Conservation (phyloP, 2,888 invertebrate species). For the Melanchra persicariae region DNA sequence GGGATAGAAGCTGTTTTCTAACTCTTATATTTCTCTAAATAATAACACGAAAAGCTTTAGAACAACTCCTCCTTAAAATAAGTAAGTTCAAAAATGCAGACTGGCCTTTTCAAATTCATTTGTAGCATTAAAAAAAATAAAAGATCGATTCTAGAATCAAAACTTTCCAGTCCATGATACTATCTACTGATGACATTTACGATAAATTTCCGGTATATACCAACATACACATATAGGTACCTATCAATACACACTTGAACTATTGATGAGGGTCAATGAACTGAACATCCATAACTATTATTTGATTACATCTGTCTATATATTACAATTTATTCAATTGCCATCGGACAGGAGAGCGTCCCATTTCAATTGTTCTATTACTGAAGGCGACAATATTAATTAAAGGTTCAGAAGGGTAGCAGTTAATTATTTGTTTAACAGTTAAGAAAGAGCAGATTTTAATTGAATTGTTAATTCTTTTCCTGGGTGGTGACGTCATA, state of each 20-base stretch:
- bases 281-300: slow-evolving; percentile 62
- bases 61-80: neutral
- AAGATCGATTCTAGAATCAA: slow-evolving; percentile 17
- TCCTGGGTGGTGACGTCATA: no score
- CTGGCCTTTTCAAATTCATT: no score
- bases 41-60: neutral
- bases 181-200: slow-evolving; percentile 8
- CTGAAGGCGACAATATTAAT: slow-evolving; percentile 58
- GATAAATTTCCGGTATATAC: neutral
- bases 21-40: no score
- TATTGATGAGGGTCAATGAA: slow-evolving; percentile 62
- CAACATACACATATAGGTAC: neutral
- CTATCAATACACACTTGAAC: slow-evolving; percentile 35
- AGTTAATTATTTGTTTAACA: slow-evolving; percentile 48
- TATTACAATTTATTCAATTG: slow-evolving; percentile 82
- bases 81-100: no score
- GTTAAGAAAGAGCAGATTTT: neutral
- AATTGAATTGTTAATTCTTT: neutral
- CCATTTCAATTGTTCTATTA: slow-evolving; percentile 74
- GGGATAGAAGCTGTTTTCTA: no score
- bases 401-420: slow-evolving; percentile 39
- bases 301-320: slow-evolving; percentile 74
- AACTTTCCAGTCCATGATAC: slow-evolving; percentile 1
- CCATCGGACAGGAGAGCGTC: slow-evolving; percentile 63
- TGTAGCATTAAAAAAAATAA: neutral